Evolutionary conservation across 2,113 vertebrate species (phyloP).

Genomic region (Pelodiscus sinensis): DNA sequence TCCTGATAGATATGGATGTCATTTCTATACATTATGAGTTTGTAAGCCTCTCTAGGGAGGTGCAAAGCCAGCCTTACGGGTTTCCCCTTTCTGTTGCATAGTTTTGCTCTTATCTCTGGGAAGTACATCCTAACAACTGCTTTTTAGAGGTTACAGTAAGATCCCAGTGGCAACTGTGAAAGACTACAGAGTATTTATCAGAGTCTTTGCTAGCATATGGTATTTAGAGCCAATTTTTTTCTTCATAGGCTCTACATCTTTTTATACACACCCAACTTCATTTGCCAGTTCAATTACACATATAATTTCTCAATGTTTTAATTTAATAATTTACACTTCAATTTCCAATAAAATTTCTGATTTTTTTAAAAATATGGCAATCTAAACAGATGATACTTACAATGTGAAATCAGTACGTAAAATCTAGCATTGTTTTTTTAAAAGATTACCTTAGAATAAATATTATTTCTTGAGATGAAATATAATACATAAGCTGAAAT

Average conservation of each 20-base stretch:
- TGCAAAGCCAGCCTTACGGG: conserved; percentile 47
- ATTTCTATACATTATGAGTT: conserved; percentile 69
- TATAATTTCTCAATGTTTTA: conserved; percentile 27
- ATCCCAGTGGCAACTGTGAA: conserved; percentile 8
- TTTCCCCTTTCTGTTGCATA: conserved; percentile 49
- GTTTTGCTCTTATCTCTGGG: conserved; percentile 37
- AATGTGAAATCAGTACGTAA: not conserved
- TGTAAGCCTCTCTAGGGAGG: conserved; percentile 65
- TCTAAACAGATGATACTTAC: conserved; percentile 39
- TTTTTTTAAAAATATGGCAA: conserved; percentile 5
- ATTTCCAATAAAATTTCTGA: conserved; percentile 23
- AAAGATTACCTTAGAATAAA: conserved; percentile 41
- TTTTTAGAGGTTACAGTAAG: conserved; percentile 38
- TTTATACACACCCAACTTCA: not conserved
- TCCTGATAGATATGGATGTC: conserved; percentile 80
- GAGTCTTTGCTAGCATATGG: not conserved
- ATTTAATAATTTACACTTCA: not conserved
- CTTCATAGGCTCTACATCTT: not conserved
- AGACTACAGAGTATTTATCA: not conserved
- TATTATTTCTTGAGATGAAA: conserved; percentile 36
- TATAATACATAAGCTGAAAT: not conserved
- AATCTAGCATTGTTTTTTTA: conserved; percentile 4
- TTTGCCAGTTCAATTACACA: not conserved
- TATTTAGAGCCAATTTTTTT: not conserved
- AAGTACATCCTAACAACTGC: conserved; percentile 42